These are phyloP conservation scores for Ondatra zibethicus DNA, from an alignment of 2,113 vertebrate species.

Conservation along the genomic window DNA sequence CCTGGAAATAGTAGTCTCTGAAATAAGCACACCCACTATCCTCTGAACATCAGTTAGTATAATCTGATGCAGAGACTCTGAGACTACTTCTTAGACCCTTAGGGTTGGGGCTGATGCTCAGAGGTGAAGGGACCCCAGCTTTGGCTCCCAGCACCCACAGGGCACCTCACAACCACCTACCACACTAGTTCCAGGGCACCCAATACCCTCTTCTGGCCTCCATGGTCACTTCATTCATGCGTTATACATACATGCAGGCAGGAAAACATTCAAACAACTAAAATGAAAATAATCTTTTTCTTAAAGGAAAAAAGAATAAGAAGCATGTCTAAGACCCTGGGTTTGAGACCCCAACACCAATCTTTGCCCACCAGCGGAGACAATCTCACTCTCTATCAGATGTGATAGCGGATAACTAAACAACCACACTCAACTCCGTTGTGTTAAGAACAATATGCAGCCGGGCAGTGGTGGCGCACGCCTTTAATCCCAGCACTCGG, in stretches of 20 bases:
- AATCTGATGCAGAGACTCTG: background rate
- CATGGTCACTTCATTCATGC: background rate
- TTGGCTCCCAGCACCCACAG: background rate
- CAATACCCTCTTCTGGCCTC: background rate
- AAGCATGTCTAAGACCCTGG: background rate
- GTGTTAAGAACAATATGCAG: background rate
- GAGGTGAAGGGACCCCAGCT: too few species aligned
- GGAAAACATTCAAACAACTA: background rate
- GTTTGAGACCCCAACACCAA: background rate
- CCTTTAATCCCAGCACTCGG: too few species aligned
- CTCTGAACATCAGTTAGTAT: background rate
- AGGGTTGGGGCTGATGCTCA: background rate
- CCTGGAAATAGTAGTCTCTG: constrained; percentile 15
- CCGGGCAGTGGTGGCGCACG: too few species aligned
- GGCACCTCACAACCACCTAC: background rate
- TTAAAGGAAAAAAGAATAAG: background rate
- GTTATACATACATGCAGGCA: background rate
- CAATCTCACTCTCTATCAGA: background rate
- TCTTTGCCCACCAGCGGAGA: background rate
- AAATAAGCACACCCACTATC: constrained; percentile 14
- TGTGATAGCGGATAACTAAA: background rate
- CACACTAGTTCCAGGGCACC: background rate
- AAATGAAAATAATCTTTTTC: background rate
- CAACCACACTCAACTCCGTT: constrained; percentile 14
- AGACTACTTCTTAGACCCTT: background rate